A percentile compares a stretch with the other conserved stretches of the same genome.
Evolutionary conservation across 2,797 vertebrate genomes (phyloP).

Genomic region (Carcharodon carcharias): DNA sequence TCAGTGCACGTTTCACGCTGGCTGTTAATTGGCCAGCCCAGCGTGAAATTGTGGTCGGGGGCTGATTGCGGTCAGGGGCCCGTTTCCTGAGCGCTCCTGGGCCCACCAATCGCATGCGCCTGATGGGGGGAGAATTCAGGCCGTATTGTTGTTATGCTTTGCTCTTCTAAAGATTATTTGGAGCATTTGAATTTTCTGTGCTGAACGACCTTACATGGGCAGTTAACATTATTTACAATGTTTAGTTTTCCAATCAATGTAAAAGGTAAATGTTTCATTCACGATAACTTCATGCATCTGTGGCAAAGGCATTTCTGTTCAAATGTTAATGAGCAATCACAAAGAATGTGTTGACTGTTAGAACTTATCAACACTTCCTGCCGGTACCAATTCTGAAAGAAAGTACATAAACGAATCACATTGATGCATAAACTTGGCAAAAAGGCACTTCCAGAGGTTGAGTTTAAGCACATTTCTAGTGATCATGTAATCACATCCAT

Average conservation of each 20-base stretch:
- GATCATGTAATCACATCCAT: neutral
- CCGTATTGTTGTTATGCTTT: neutral
- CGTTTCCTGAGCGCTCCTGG: too few species aligned
- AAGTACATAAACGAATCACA: neutral
- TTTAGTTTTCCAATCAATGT: neutral
- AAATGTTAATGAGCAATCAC: neutral
- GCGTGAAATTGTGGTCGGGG: too few species aligned
- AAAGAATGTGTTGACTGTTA: neutral
- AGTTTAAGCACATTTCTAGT: neutral
- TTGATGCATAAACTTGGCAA: neutral
- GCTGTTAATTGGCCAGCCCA: too few species aligned
- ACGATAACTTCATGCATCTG: neutral
- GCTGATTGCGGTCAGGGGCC: too few species aligned
- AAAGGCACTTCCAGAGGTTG: neutral
- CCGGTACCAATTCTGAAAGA: neutral
- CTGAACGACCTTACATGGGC: neutral
- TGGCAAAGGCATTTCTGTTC: slow-evolving; percentile 11
- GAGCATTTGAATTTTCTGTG: neutral
- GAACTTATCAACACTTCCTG: neutral
- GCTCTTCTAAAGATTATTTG: neutral
- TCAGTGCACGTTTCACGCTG: too few species aligned
- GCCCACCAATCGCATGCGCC: too few species aligned
- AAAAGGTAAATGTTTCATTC: neutral
- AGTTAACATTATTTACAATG: neutral
- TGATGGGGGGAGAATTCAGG: too few species aligned